Conservation (phyloP, 1,140 invertebrate species). For the Brachystomella parvula region DNA sequence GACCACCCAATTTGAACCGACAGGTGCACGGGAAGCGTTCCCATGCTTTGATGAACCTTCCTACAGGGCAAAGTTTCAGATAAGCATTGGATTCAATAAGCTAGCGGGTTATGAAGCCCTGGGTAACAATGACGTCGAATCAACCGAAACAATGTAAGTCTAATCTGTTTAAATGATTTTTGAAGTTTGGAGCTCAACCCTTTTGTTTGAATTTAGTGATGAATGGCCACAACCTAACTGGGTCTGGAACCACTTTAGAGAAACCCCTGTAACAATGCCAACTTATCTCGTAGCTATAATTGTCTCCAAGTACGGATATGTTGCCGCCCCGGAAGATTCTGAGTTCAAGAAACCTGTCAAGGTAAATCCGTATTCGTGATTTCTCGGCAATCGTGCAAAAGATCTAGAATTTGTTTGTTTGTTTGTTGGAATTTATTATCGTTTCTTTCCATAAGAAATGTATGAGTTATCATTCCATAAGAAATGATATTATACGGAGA, state of each 20-base stretch:
- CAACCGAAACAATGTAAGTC: conserved; percentile 8
- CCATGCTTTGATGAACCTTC: conserved; percentile 88
- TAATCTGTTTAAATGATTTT: background rate
- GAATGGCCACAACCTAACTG: conserved; percentile 6
- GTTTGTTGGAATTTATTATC: too few relatives aligned
- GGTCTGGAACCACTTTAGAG: conserved; percentile 12
- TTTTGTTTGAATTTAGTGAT: too few relatives aligned
- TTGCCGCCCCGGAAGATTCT: conserved; percentile 5
- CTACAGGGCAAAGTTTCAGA: conserved; percentile 63
- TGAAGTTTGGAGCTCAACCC: conserved; percentile 1
- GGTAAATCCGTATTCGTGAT: conserved; percentile 40
- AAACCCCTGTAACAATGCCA: conserved; percentile 23
- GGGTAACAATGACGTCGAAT: background rate
- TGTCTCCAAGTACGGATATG: conserved; percentile 23
- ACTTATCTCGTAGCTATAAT: conserved; percentile 30
- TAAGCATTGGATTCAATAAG: conserved; percentile 49
- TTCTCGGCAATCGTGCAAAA: too few relatives aligned
- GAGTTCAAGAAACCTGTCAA: conserved; percentile 52
- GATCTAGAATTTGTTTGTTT: too few relatives aligned
- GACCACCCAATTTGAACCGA: conserved; percentile 87
- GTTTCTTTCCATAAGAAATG: too few relatives aligned
- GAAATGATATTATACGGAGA: too few relatives aligned
- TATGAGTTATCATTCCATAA: too few relatives aligned
- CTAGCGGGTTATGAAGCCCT: background rate
- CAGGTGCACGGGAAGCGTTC: conserved; percentile 82